Evolutionary conservation across 37 sponge, comb jelly and placozoan genomes (phyloP).

Genomic region (Tethya wilhelma): DNA sequence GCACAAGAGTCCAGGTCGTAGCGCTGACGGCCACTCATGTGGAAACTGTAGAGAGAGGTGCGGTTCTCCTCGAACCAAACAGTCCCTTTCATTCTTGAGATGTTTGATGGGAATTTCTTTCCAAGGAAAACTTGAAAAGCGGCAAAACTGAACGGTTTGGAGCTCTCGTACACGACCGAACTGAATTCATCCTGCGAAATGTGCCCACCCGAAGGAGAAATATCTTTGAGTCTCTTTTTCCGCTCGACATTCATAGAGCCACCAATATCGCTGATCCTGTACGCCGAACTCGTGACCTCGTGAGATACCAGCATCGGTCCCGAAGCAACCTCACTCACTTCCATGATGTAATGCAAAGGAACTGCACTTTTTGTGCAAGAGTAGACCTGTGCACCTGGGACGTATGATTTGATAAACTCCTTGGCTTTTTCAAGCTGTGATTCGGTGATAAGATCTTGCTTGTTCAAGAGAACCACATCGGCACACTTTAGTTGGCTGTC

Average conservation of each 20-base stretch:
- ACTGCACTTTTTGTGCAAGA: slow-evolving; percentile 54
- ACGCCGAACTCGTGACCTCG: slow-evolving; percentile 49
- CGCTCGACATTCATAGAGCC: slow-evolving; percentile 55
- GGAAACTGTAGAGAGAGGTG: slow-evolving; percentile 59
- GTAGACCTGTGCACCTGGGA: slow-evolving; percentile 61
- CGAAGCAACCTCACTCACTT: slow-evolving; percentile 51
- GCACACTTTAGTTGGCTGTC: slow-evolving; percentile 75
- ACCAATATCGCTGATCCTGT: slow-evolving; percentile 38
- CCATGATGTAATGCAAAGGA: slow-evolving; percentile 70
- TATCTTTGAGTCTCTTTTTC: slow-evolving; percentile 19
- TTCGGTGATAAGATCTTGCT: slow-evolving; percentile 61
- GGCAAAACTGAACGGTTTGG: slow-evolving; percentile 36
- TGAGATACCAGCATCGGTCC: slow-evolving; percentile 53
- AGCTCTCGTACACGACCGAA: slow-evolving; percentile 54
- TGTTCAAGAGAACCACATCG: slow-evolving; percentile 78
- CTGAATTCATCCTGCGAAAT: slow-evolving; percentile 58
- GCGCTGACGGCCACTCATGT: slow-evolving; percentile 75
- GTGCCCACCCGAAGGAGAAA: slow-evolving; percentile 4
- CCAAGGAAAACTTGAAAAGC: slow-evolving; percentile 66
- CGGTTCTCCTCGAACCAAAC: slow-evolving; percentile 69
- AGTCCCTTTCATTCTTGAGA: slow-evolving; percentile 65
- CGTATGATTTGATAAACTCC: slow-evolving; percentile 24
- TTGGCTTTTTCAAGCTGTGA: slow-evolving; percentile 47
- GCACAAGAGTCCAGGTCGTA: slow-evolving; percentile 55
- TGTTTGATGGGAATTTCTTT: slow-evolving; percentile 22